phyloP scores from a whole-genome alignment of 2,113 vertebrate species.

The Microcebus ravelobensis region DNA sequence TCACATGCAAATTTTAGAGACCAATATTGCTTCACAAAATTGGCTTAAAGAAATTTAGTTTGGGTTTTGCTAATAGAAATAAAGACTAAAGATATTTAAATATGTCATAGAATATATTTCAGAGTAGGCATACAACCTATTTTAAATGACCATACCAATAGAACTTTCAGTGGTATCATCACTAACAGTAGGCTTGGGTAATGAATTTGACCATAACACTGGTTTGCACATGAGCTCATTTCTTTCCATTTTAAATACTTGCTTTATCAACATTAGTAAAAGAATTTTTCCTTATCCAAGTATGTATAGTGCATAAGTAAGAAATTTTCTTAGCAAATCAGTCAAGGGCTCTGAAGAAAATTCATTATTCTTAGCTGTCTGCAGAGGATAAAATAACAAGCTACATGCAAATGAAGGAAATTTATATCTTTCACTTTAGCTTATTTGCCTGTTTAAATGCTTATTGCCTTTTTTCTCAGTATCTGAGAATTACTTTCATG shows the following conservation, averaged over 20 bases:
- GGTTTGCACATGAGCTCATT: background rate
- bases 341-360: background rate
- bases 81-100: background rate
- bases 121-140: background rate
- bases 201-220: background rate
- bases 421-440: background rate
- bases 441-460: background rate
- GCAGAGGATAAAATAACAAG: background rate
- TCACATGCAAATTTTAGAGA: constrained; percentile 28
- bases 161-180: background rate
- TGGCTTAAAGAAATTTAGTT: background rate
- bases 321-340: constrained; percentile 31
- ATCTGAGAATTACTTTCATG: background rate
- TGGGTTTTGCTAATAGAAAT: constrained; percentile 24
- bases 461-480: background rate
- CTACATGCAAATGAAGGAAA: background rate
- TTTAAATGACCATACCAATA: background rate
- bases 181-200: background rate
- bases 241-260: background rate
- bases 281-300: background rate
- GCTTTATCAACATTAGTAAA: constrained; percentile 15
- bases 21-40: background rate
- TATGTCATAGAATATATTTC: background rate
- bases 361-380: background rate
- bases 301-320: background rate